Conservation (phyloP, 2,113 vertebrate species). For the Phylloscopus whistleri region DNA sequence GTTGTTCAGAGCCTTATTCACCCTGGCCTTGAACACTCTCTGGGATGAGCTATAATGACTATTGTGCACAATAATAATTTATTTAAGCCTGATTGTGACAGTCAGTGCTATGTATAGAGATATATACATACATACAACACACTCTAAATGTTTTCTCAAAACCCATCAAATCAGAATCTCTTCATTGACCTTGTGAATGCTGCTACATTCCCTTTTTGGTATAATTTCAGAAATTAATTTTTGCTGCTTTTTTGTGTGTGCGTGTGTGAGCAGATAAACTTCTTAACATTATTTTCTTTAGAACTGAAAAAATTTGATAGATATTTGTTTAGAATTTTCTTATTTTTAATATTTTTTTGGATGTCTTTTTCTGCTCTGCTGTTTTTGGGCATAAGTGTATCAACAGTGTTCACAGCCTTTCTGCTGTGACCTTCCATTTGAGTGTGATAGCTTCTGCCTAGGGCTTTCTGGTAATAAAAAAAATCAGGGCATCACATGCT, state of each 20-base stretch:
- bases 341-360: not conserved
- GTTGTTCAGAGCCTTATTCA: not conserved
- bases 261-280: not conserved
- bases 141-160: not conserved
- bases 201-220: not conserved
- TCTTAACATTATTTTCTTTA: not conserved
- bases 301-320: not conserved
- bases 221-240: not conserved
- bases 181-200: not conserved
- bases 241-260: not conserved
- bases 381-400: not conserved
- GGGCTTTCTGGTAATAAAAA: not conserved
- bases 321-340: not conserved
- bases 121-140: rapidly evolving
- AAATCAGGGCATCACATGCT: not conserved
- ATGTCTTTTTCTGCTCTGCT: not conserved
- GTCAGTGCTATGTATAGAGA: not conserved
- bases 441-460: not conserved
- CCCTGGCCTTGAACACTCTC: not conserved
- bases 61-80: not conserved
- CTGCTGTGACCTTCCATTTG: not conserved
- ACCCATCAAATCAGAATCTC: not conserved
- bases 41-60: not conserved
- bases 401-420: not conserved
- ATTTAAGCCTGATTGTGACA: not conserved